Evolutionary conservation across 2,888 invertebrate genomes (phyloP), one percentile per base, ranked within the genome.

Genomic region (Ophion ventricosus): DNA sequence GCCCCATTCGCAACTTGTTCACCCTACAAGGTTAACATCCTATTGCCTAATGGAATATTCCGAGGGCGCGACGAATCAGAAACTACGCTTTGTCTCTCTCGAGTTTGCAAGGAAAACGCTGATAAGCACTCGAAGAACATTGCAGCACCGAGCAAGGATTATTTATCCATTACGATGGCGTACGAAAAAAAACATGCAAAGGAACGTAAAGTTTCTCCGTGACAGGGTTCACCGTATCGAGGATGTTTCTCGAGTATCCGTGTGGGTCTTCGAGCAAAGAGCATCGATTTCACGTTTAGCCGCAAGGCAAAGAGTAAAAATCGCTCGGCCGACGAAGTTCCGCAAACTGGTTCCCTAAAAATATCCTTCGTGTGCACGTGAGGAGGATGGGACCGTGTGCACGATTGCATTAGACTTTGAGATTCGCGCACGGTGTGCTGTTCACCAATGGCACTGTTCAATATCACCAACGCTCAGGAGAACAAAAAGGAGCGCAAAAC

Each of bases 371-470:
- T 77, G 80, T 66, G 80, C 73, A 66, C 80, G 75, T 70, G 80
- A 80, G 72, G 73, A 83, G 80, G 84, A 75, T 80, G 83, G 61
- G 79, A 64, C 82, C 61, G 80, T 70, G 66, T 70, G 76, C 80
- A 82, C 85, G 83, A 88, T 87, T 82, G 82, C 86, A 88, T 88
- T 88, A 87, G 86, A 88, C 87, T 88, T 87, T 87, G 84, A 87
- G 84, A 88, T 87, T 87, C 80, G 80, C 17, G 70, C 73, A 67
- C 66, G 14, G 43, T 66, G 61, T 43, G 54, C 40, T 67, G 66
- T 11, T n/a, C 57, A 59, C 67, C 69, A 54, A 54, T 26, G 59
- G 43, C 74, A 63, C 66, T 74, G 69, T 66, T 35, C 67, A 72
- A 73, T 80, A 73, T 73, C 84, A 67, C 73, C 63, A 43, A 49